Conservation (phyloP, 2,113 vertebrate genomes). For the Psettodes erumei region DNA sequence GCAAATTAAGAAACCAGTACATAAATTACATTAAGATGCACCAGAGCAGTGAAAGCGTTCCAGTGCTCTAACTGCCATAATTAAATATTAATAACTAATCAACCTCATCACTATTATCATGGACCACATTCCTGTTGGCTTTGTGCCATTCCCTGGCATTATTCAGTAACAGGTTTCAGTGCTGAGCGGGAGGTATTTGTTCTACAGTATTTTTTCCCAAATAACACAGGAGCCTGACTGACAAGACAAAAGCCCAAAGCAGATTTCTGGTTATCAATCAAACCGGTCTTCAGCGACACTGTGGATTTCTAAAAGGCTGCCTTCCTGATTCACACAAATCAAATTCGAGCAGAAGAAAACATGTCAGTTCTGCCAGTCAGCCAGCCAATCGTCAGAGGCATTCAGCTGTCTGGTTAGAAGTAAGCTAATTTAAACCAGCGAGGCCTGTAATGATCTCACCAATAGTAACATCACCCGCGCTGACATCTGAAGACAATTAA, state of each 20-base stretch:
- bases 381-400: constrained; percentile 32
- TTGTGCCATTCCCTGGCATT: background rate
- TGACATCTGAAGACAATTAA: constrained; percentile 80
- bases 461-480: constrained; percentile 61
- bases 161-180: background rate
- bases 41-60: constrained; percentile 23
- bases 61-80: constrained; percentile 18
- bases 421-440: constrained; percentile 49
- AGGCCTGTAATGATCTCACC: constrained; percentile 67
- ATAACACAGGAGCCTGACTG: constrained; percentile 7
- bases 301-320: constrained; percentile 34
- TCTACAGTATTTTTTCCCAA: background rate
- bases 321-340: constrained; percentile 60
- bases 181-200: background rate
- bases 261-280: constrained; percentile 46
- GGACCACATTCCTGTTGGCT: background rate
- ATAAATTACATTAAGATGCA: constrained; percentile 45
- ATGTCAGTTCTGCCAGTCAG: constrained; percentile 54
- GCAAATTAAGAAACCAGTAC: constrained; percentile 48
- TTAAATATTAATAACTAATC: constrained; percentile 41
- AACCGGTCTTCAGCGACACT: constrained; percentile 30
- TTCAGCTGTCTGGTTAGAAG: constrained; percentile 51
- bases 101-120: background rate
- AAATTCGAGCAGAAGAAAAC: constrained; percentile 53
- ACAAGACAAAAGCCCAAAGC: constrained; percentile 13